Evolutionary conservation across 2,113 vertebrate genomes (phyloP).

Genomic region (Antidorcas marsupialis): DNA sequence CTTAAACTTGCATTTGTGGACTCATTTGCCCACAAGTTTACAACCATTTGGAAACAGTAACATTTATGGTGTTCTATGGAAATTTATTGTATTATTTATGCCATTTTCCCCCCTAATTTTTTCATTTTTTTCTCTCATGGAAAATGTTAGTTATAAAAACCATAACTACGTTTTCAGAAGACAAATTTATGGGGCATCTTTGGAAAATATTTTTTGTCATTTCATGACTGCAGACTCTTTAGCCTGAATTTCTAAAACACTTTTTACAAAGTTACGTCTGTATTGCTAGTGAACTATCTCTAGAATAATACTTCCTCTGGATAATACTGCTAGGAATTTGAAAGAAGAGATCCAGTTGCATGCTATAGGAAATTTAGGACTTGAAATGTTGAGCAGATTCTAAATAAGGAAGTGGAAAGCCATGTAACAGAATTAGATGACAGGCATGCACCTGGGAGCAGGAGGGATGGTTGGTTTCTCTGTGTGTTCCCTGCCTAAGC

Average conservation of each 20-base stretch:
- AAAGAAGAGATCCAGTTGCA: neutral
- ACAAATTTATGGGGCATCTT: neutral
- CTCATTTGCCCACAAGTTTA: neutral
- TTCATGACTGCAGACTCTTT: neutral
- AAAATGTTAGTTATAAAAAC: neutral
- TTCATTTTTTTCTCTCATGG: neutral
- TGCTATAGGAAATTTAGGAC: neutral
- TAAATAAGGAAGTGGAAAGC: conserved; percentile 6
- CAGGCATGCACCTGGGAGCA: neutral
- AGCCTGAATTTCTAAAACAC: neutral
- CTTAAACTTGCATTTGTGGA: neutral
- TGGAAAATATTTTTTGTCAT: neutral
- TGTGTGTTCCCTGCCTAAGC: neutral
- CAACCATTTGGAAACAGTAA: neutral
- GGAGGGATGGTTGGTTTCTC: neutral
- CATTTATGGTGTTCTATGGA: neutral
- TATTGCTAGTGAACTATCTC: neutral
- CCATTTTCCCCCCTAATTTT: neutral
- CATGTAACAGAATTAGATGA: neutral
- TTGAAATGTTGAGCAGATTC: conserved; percentile 23
- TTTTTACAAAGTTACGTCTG: neutral
- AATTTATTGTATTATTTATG: neutral
- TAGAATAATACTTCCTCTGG: neutral
- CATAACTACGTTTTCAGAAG: neutral
- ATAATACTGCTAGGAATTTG: neutral